These are phyloP conservation scores for Brachionus koreanus DNA, from an alignment of 1,140 invertebrate species.

Conservation along the genomic window DNA sequence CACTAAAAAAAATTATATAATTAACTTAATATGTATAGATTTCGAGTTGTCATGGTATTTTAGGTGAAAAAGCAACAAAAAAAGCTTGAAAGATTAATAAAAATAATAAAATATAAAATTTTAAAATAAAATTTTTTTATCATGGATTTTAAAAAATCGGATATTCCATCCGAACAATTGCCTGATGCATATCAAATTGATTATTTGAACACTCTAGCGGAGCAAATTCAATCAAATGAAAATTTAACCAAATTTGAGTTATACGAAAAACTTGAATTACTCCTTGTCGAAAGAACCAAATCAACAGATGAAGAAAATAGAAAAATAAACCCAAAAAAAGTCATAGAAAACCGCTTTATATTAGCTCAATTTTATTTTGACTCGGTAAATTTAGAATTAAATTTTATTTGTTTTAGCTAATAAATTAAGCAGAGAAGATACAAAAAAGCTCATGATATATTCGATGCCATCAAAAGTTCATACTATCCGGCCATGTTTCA, in stretches of 20 bases:
- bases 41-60: constrained; percentile 33
- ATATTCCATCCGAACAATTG: background rate
- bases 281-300: constrained; percentile 54
- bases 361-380: constrained; percentile 56
- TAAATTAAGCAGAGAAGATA: constrained; percentile 49
- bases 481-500: constrained; percentile 56
- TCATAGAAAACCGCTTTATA: constrained; percentile 50
- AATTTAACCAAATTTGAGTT: constrained; percentile 51
- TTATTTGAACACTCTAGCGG: constrained; percentile 18
- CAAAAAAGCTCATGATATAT: constrained; percentile 52
- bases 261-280: constrained; percentile 53
- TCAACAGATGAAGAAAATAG: constrained; percentile 45
- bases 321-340: constrained; percentile 25
- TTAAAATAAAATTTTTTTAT: background rate
- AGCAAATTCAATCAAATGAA: constrained; percentile 37
- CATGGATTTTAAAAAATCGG: constrained; percentile 19
- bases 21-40: constrained; percentile 6
- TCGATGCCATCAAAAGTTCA: constrained; percentile 51
- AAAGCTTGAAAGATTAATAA: background rate
- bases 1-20: background rate
- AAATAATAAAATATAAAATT: background rate
- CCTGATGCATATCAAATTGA: background rate
- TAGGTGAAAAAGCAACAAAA: background rate
- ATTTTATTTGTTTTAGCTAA: background rate
- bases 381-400: constrained; percentile 48